A percentile compares a stretch with the other conserved stretches of the same genome.
Conservation (phyloP, 2,888 invertebrate species). For the Diarsia brunnea region DNA sequence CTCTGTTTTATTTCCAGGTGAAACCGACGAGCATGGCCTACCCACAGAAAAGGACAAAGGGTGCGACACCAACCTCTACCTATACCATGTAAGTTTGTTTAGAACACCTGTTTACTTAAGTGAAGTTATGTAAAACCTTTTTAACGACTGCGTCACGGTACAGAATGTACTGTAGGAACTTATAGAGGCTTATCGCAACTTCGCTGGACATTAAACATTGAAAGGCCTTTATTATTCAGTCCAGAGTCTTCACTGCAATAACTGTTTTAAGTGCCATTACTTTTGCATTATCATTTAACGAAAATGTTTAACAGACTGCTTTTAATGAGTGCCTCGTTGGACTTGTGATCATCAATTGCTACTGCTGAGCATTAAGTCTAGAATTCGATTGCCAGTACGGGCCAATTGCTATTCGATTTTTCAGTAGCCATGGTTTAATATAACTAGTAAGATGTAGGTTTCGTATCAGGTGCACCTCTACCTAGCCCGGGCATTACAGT, state of each 20-base stretch:
- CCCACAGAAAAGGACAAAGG: conserved; percentile 93
- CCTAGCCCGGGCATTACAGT: not conserved
- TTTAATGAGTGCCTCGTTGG: not conserved
- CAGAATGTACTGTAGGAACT: conserved; percentile 19
- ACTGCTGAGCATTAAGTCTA: not conserved
- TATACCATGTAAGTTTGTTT: conserved; percentile 93
- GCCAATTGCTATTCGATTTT: not conserved
- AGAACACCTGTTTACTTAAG: conserved; percentile 46
- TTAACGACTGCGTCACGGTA: conserved; percentile 25
- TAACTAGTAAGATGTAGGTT: not conserved
- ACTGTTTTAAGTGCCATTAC: conserved; percentile 25
- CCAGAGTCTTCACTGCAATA: conserved; percentile 24
- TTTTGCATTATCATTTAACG: not conserved
- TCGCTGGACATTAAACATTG: conserved; percentile 37
- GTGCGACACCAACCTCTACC: conserved; percentile 96
- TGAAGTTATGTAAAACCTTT: conserved; percentile 50
- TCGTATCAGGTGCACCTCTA: not conserved
- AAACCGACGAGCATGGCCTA: conserved; percentile 92
- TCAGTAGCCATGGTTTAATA: not conserved
- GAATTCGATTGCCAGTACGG: not conserved
- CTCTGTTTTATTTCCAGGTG: conserved; percentile 89
- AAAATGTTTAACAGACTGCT: not conserved
- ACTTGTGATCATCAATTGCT: not conserved
- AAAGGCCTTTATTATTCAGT: conserved; percentile 42
- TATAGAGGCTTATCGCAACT: conserved; percentile 36